Base-by-base conservation (phyloP, 1,140 invertebrate species). In the Trigoniulus corallinus region DNA sequence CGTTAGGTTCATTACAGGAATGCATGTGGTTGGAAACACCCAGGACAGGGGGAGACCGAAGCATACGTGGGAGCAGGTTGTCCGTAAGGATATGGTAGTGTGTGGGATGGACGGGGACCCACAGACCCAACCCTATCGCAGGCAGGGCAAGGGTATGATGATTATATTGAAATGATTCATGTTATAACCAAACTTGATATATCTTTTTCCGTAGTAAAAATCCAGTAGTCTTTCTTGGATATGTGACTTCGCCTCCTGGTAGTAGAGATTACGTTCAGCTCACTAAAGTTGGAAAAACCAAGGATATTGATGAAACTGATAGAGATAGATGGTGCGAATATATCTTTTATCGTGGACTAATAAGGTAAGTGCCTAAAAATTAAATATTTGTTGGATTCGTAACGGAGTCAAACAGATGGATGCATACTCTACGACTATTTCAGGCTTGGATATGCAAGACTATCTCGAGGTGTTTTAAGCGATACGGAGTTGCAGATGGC, bases 401-500 rank as follows among this genome's bases (percentile, higher is more conserved):
- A n/a, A n/a, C n/a, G n/a, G n/a, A n/a, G n/a, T n/a, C n/a, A n/a
- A n/a, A n/a, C n/a, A n/a, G n/a, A n/a, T n/a, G n/a, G n/a, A n/a
- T n/a, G n/a, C n/a, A n/a, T n/a, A n/a, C n/a, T 49, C 18, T 49
- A 15, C 52, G 47, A n/a, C 48, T 48, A 53, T 46, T 53, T 23
- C 49, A 67, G 66, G 48, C 53, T 63, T 22, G 67, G 65, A 1
- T 69, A 69, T 57, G 66, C 65, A 0, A 50, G 67, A 23, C 62
- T 69, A 13, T 61, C 64, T 23, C 65, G 67, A 57, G 67, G 62
- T 1, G 66, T 64, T 7, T 56, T 69, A 21, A 68, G 64, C 57
- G 67, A 69, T 47, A 69, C 67, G 22, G 67, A 69, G 50, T 44
- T 69, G 13, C 67, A 69, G 54, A 51, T 69, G 50, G 67, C 59